phyloP scores from a whole-genome alignment of 2,888 invertebrate genomes.

The Patella caerulea region DNA sequence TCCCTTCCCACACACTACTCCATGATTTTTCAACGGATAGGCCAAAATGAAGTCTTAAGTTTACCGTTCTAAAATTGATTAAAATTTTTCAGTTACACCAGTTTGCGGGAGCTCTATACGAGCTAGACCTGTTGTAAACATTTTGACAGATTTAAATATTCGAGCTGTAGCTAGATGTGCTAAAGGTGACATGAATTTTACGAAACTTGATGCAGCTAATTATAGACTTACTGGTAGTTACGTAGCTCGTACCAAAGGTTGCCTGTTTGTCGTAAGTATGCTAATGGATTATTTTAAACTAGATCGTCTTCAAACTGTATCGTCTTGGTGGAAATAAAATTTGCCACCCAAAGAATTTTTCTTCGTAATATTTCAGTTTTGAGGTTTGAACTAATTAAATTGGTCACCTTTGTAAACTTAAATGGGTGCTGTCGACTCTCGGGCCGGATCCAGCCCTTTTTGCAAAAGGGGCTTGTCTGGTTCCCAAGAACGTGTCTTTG shows the following conservation, averaged over 20 bases:
- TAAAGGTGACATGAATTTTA: neutral
- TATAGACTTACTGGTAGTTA: neutral
- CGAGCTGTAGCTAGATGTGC: neutral
- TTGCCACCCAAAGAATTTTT: no score
- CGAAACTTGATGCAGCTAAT: neutral
- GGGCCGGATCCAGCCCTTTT: no score
- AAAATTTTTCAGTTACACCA: neutral
- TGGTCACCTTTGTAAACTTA: no score
- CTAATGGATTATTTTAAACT: neutral
- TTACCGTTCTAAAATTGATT: no score
- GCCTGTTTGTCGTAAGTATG: neutral
- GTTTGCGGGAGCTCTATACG: neutral
- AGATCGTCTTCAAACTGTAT: neutral
- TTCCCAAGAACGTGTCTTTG: no score
- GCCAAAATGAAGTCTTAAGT: no score
- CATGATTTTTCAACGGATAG: no score
- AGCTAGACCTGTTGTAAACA: neutral
- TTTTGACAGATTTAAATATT: neutral
- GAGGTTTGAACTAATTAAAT: neutral
- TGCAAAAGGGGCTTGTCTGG: no score
- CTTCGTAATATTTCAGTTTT: no score
- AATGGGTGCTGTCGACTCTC: no score
- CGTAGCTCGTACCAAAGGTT: neutral
- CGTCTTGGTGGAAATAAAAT: no score
- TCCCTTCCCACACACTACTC: no score